Evolutionary conservation across 2,888 invertebrate genomes (phyloP), one percentile per base, ranked within the genome.

Genomic region (Drosophila yooni): DNA sequence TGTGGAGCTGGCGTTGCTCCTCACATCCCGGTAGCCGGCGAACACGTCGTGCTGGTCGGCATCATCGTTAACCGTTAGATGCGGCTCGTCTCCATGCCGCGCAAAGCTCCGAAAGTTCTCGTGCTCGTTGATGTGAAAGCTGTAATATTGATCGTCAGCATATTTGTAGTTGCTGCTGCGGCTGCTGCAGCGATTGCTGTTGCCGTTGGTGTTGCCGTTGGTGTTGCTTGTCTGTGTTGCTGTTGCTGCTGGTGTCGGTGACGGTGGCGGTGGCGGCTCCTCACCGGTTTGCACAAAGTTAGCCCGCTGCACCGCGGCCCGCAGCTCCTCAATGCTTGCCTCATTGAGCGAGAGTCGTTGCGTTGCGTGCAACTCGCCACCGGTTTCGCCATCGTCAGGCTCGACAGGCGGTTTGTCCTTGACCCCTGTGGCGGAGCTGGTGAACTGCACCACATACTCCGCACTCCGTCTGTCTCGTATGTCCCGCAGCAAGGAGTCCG

Each of bases 41-140:
- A 97, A 97, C 81, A 95, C 95, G 92, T 96, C 96, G 84, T 96
- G 95, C 34, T 90, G 75, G 25, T 78, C 81, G 2, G 38, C 73
- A 50, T 75, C 78, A 13, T 56, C 38, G 27, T 56, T 56, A 29
- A 76, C 76, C 56, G 63, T 60, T 50, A 68, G 60, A 13, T 61
- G 71, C 15, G 64, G 8, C 40, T 40, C 56, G 15, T 56, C 65
- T 33, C 61, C 76, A 7, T 62, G 74, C 57, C 82, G 73, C 61
- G 83, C 80, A 58, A 88, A 88, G 74, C 89, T 91, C 56, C 81
- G 86, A 67, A 92, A 92, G 79, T 92, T 92, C 78, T 92, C 93
- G 75, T 92, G 92, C 92, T 97, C 97, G 92, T 97, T 96, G 77
- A 97, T 94, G 94, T 97, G 97, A 92, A 97, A 97, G 92, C 96